Conservation (phyloP, 2,113 vertebrate species). For the Mohoua ochrocephala region DNA sequence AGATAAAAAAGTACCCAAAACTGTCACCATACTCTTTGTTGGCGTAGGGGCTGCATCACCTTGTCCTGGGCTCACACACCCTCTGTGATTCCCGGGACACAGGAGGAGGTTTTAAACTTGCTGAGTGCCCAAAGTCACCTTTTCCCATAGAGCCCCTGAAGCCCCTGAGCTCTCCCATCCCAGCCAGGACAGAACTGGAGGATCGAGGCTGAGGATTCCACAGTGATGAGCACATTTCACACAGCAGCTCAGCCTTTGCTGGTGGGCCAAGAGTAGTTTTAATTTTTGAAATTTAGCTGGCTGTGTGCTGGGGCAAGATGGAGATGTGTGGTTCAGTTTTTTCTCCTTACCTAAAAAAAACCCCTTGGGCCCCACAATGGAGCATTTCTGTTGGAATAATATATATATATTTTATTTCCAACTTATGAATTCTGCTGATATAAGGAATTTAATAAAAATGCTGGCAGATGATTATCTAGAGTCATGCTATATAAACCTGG, state of each 20-base stretch:
- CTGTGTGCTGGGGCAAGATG: neutral
- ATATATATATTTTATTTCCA: neutral
- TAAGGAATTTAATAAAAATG: neutral
- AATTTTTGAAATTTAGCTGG: neutral
- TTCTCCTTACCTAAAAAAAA: neutral
- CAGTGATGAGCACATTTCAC: neutral
- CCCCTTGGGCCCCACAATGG: neutral
- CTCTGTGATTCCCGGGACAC: neutral
- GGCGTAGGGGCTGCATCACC: fast-evolving
- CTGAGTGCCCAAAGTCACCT: fast-evolving
- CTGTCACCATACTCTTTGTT: fast-evolving
- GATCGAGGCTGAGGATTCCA: neutral
- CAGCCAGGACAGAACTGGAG: neutral
- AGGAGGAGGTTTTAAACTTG: neutral
- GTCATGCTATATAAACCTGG: neutral
- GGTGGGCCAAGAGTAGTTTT: neutral
- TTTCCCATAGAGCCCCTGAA: neutral
- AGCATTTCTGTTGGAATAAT: neutral
- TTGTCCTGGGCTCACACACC: neutral
- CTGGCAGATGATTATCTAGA: neutral
- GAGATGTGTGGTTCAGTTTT: neutral
- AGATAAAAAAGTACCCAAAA: fast-evolving
- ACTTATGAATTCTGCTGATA: neutral
- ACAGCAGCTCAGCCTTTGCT: neutral
- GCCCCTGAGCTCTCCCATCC: neutral